Evolutionary conservation across 2,888 invertebrate species (phyloP), one percentile per base, ranked within the genome.

Genomic region (Uloborus plumipes): DNA sequence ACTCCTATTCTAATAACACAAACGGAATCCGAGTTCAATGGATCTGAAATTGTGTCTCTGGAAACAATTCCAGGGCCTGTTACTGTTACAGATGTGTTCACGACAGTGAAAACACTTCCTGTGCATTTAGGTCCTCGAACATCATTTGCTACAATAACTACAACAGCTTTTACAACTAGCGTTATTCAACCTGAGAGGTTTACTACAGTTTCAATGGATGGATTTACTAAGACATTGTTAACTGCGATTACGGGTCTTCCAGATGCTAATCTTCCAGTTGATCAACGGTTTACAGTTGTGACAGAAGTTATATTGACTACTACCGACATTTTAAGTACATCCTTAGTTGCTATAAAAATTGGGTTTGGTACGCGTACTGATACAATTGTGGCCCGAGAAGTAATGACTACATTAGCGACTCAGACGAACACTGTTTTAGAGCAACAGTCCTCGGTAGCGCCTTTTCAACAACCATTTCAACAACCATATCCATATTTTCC

Each of bases 91-190:
- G 84, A 85, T 22, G 58, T 86, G 49, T 85, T 85, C 1, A 85
- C 86, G 2, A 86, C 85, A 16, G 72, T 84, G 1, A 86, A 86
- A 78, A 86, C 86, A 13, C 71, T 86, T n/a, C 86, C 86, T 1
- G 84, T 86, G 13, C 82, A 84, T 47, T 84, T 86, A 20, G 86
- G 86, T 7, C 76, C 77, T 55, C 59, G 81, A 22, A 86, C 86
- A 47, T 86, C 86, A 13, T 85, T 81, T 73, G 86, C 86, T 13
- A 86, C 86, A 7, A 82, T 86, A 1, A 86, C 86, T n/a, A 86
- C 86, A 14, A 86, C 86, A 13, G 76, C 85, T 15, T 85, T 81
- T 58, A 82, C 79, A 18, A 85, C 85, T n/a, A 85, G 84, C 49
- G 65, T 75, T 15, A 83, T 86, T 26, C 76, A 66, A 62, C 75